phyloP scores from a whole-genome alignment of 2,888 invertebrate genomes.

The Chloromyia formosa region DNA sequence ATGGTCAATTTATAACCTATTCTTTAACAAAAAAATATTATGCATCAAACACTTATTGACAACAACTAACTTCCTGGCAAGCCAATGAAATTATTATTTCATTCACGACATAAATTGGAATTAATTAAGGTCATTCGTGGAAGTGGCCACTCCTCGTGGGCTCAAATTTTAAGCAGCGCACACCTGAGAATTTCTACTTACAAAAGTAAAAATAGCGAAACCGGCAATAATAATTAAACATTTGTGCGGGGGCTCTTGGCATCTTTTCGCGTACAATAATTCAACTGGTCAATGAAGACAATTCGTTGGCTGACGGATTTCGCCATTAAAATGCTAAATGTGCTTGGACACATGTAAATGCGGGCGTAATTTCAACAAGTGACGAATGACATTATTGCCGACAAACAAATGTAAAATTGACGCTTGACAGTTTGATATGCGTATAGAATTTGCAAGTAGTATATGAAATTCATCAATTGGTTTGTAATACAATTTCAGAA shows the following conservation, averaged over 20 bases:
- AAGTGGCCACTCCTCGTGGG: background rate
- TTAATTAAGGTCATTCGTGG: background rate
- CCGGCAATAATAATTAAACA: background rate
- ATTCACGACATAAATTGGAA: background rate
- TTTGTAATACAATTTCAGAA: too few relatives aligned
- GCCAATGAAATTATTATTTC: background rate
- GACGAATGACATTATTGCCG: background rate
- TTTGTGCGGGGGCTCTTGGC: background rate
- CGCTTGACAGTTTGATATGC: too few relatives aligned
- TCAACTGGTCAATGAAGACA: background rate
- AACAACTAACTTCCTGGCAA: too few relatives aligned
- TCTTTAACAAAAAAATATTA: too few relatives aligned
- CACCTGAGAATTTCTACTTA: background rate
- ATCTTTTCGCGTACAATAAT: background rate
- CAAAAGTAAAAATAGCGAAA: background rate
- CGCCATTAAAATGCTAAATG: background rate
- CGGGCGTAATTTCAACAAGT: background rate
- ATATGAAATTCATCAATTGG: too few relatives aligned
- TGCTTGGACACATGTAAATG: background rate
- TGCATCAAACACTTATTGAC: too few relatives aligned
- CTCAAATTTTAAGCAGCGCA: background rate
- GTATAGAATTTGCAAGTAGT: too few relatives aligned
- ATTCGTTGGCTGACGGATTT: background rate
- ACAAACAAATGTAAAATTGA: background rate
- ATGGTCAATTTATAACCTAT: too few relatives aligned